Conservation (phyloP, 1,140 invertebrate species). For the Oscheius sp. region DNA sequence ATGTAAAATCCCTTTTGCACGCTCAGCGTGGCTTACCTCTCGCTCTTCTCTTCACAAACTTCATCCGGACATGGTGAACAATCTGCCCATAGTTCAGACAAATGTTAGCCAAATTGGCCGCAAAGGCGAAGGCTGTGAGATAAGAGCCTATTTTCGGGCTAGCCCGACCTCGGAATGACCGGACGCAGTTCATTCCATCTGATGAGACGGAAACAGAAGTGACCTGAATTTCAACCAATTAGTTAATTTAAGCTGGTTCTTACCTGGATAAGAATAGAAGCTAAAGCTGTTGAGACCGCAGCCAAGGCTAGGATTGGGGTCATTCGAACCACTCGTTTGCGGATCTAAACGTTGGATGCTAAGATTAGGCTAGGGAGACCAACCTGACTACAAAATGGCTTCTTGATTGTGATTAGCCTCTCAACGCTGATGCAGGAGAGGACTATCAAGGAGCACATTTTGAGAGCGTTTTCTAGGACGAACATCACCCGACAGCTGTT, state of each 20-base stretch:
- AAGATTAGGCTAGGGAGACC: conserved; percentile 4
- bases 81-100: conserved; percentile 54
- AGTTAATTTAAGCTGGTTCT: background rate
- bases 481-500: conserved; percentile 46
- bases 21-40: conserved; percentile 41
- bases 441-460: conserved; percentile 52
- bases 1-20: background rate
- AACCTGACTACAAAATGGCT: conserved; percentile 54
- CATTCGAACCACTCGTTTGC: conserved; percentile 46
- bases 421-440: conserved; percentile 55
- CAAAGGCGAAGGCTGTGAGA: conserved; percentile 38
- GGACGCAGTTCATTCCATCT: conserved; percentile 42
- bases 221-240: conserved; percentile 24
- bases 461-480: conserved; percentile 48
- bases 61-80: conserved; percentile 55
- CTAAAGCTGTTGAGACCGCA: background rate
- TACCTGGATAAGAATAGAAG: conserved; percentile 16
- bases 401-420: conserved; percentile 52
- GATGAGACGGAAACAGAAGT: conserved; percentile 38
- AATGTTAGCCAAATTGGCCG: conserved; percentile 42
- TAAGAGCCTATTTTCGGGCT: conserved; percentile 5
- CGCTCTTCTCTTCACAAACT: conserved; percentile 58
- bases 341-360: conserved; percentile 39
- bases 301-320: conserved; percentile 49
- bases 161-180: conserved; percentile 28